Evolutionary conservation across 2,113 vertebrate species (phyloP).

Genomic region (Anolis sagrei): DNA sequence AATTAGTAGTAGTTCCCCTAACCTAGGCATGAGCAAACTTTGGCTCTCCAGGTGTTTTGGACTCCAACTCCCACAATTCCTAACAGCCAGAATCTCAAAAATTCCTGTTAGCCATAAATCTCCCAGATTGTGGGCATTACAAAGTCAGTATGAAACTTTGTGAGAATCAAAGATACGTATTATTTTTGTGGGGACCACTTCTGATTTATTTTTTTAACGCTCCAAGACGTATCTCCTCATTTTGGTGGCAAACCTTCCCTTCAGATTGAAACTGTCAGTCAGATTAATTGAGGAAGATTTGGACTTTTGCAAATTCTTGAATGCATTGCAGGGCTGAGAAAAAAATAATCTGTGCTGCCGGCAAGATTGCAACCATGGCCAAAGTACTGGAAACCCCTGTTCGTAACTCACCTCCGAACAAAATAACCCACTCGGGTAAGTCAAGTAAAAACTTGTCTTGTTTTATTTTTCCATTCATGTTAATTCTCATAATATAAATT

Average conservation of each 20-base stretch:
- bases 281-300: constrained; percentile 13
- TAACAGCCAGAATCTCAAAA: no score
- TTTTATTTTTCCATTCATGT: not conserved
- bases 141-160: not conserved
- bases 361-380: constrained; percentile 92
- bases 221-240: not conserved
- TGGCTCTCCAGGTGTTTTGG: no score
- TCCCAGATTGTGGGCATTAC: not conserved
- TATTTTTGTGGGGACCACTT: not conserved
- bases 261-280: constrained; percentile 15
- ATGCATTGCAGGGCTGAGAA: constrained; percentile 87
- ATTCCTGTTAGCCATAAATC: not conserved
- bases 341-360: constrained; percentile 93
- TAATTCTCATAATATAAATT: no score
- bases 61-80: no score
- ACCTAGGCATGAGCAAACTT: no score
- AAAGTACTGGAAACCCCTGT: constrained; percentile 89
- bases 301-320: constrained; percentile 26
- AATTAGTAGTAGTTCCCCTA: not conserved
- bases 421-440: constrained; percentile 64
- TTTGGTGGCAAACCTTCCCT: no score
- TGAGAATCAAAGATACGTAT: not conserved
- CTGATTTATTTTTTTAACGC: not conserved
- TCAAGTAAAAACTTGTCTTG: not conserved
- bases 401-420: constrained; percentile 71